phyloP scores from a whole-genome alignment of 1,140 invertebrate genomes.

The Aradophagus sp. region DNA sequence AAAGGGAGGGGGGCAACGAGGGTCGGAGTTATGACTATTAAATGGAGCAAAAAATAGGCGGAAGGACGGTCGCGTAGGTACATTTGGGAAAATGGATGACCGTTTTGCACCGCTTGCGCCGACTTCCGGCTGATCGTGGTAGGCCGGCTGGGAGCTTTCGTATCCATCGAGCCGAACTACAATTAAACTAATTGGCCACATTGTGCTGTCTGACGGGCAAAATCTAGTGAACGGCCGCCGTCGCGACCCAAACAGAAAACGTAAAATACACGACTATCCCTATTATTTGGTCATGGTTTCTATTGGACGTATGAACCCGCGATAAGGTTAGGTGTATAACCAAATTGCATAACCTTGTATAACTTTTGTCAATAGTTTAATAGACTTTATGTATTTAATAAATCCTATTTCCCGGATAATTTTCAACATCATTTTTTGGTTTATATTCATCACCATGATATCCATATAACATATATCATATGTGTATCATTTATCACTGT shows the following conservation, averaged over 20 bases:
- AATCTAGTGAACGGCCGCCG: slow-evolving; percentile 63
- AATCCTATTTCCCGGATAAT: too few relatives aligned
- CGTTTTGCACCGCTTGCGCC: slow-evolving; percentile 67
- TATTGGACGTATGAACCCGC: too few relatives aligned
- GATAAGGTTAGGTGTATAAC: too few relatives aligned
- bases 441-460: too few relatives aligned
- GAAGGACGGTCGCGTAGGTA: slow-evolving; percentile 59
- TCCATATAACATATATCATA: too few relatives aligned
- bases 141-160: slow-evolving; percentile 65
- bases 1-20: background rate
- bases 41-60: slow-evolving; percentile 58
- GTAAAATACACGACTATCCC: too few relatives aligned
- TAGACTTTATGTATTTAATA: too few relatives aligned
- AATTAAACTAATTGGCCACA: slow-evolving; percentile 72
- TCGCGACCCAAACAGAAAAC: slow-evolving; percentile 45
- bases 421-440: too few relatives aligned
- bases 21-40: slow-evolving; percentile 13
- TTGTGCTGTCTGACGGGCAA: slow-evolving; percentile 68
- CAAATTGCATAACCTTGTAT: too few relatives aligned
- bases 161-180: slow-evolving; percentile 64
- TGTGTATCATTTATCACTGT: too few relatives aligned
- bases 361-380: too few relatives aligned
- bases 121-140: slow-evolving; percentile 64
- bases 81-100: slow-evolving; percentile 61
- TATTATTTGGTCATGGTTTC: too few relatives aligned